Evolutionary conservation across 2,888 invertebrate genomes (phyloP), one percentile per base, ranked within the genome.

Genomic region (Pocota personata): DNA sequence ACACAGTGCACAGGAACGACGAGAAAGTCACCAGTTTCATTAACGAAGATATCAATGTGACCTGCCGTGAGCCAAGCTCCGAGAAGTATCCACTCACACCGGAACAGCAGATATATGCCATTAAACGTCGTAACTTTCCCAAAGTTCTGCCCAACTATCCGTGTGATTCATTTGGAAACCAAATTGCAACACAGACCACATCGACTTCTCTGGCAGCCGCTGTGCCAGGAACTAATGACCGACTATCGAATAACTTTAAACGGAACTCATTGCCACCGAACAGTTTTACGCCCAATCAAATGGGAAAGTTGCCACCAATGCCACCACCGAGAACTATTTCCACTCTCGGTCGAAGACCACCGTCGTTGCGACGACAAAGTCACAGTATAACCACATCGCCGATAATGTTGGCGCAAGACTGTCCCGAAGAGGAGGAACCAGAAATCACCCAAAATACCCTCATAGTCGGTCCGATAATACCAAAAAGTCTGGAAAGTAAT

Each of bases 121-220:
- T 97, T 50, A 95, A 96, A 91, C 94, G 95, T 77, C 93, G 96
- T 88, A 97, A 97, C 90, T 97, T 95, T 90, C 97, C 97, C 0
- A 97, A 97, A 93, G 97, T 97, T 1, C 91, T 97, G 35, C 97
- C 97, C n/a, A 97, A 97, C 27, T 83, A 67, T 55, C 78, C 69
- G 35, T 73, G 62, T 58, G 76, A 77, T 62, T 79, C 76, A 48
- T 88, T 86, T 52, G 80, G 86, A 32, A 86, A 80, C 66, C 71
- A 76, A 75, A 64, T 57, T 58, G 58, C n/a, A 37, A 12, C 64
- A 43, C 69, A 75, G 30, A 66, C 43, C 66, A 60, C 64, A 76
- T 8, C 75, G 35, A 64, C 60, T 60, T 72, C 80, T 60, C 37
- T 32, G 37, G 27, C 58, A 67, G 67, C 52, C 35, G 55, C 21